Percentiles rank a stretch among this genome's conserved stretches.
Conservation (phyloP, 2,113 vertebrate genomes). For the Odobenus rosmarus region DNA sequence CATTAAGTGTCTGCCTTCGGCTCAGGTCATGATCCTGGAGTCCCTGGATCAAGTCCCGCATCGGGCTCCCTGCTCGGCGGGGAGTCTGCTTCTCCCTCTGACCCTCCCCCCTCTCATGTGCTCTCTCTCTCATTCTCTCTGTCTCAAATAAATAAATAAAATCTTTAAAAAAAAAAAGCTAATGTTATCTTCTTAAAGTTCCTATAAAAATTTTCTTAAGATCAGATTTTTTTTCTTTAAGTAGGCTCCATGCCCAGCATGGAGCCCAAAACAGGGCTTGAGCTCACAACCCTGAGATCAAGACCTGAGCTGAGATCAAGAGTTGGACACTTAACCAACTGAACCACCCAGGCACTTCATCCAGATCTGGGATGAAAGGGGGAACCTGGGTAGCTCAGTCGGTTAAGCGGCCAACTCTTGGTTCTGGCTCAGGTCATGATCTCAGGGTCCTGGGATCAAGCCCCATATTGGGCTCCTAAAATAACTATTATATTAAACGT, state of each 20-base stretch:
- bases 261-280: neutral
- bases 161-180: neutral
- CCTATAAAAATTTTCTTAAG: neutral
- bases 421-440: neutral
- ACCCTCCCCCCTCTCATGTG: too few species aligned
- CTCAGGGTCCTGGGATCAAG: neutral
- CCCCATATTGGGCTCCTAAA: neutral
- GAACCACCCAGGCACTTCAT: neutral
- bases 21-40: too few species aligned
- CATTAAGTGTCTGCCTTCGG: too few species aligned
- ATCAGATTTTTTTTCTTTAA: neutral
- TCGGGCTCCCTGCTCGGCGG: too few species aligned
- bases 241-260: neutral
- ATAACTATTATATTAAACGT: neutral
- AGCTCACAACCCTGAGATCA: neutral
- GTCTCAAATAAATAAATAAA: too few species aligned
- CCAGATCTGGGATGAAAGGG: neutral
- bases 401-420: neutral
- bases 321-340: neutral
- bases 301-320: neutral
- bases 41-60: too few species aligned
- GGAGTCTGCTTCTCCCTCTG: too few species aligned
- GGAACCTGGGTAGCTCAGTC: neutral
- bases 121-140: too few species aligned
- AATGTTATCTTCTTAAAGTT: slow-evolving; percentile 18